Percentiles rank a stretch among this genome's conserved stretches.
These are phyloP conservation scores for Melinaea menophilus DNA, from an alignment of 2,888 invertebrate genomes.

Conservation along the genomic window DNA sequence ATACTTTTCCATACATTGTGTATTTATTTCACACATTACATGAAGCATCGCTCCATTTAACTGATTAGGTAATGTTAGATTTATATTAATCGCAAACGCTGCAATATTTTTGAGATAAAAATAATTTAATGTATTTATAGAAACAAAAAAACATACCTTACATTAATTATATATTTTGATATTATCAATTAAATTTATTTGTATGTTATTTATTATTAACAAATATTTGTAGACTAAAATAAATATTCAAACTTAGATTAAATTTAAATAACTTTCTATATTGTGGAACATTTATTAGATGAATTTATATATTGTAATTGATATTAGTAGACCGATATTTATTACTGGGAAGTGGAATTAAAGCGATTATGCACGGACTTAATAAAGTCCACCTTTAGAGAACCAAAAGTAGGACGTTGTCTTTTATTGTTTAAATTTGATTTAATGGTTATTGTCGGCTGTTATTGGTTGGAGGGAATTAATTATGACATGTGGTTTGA, in stretches of 20 bases:
- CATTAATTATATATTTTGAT: slow-evolving; percentile 11
- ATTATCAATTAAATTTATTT: no score
- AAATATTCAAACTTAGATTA: no score
- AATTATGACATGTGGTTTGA: slow-evolving; percentile 31
- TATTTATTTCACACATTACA: slow-evolving; percentile 16
- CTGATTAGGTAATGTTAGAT: slow-evolving; percentile 25
- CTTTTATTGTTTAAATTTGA: slow-evolving; percentile 36
- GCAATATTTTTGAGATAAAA: slow-evolving; percentile 2
- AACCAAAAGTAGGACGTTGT: slow-evolving; percentile 30
- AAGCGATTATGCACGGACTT: slow-evolving; percentile 42
- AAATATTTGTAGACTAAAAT: no score
- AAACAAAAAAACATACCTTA: neutral
- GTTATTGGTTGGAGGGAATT: slow-evolving; percentile 34
- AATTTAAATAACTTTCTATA: no score
- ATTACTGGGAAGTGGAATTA: slow-evolving; percentile 53
- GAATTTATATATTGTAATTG: slow-evolving; percentile 14
- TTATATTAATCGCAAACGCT: slow-evolving; percentile 13
- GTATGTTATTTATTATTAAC: no score
- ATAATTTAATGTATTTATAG: neutral
- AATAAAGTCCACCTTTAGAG: slow-evolving; percentile 36
- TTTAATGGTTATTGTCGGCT: slow-evolving; percentile 34
- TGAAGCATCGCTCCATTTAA: slow-evolving; percentile 24
- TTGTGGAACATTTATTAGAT: neutral
- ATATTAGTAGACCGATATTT: slow-evolving; percentile 38
- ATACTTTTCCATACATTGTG: slow-evolving; percentile 1